These are phyloP conservation scores for Erpobdella octoculata DNA, from an alignment of 2,888 invertebrate species.

Conservation along the genomic window DNA sequence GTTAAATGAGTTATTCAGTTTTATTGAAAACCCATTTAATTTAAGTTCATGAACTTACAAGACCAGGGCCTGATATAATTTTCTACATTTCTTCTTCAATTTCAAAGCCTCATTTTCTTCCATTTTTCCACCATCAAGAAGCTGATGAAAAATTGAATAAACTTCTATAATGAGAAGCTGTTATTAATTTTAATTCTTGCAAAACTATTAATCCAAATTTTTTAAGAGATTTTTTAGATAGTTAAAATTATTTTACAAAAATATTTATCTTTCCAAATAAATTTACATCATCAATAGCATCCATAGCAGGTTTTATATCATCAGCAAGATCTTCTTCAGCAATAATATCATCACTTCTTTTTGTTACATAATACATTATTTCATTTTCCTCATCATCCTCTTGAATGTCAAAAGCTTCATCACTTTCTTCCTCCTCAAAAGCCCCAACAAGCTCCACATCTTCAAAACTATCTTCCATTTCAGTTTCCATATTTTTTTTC, in stretches of 20 bases:
- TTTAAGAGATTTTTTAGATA: background rate
- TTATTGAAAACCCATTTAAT: no score
- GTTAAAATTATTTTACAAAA: background rate
- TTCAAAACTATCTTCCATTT: background rate
- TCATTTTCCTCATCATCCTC: background rate
- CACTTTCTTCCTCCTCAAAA: background rate
- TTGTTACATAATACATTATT: no score
- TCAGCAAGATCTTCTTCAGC: background rate
- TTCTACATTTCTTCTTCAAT: conserved; percentile 51
- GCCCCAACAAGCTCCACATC: background rate
- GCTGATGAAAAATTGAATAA: background rate
- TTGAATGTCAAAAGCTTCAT: background rate
- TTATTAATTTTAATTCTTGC: background rate
- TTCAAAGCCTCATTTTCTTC: conserved; percentile 50
- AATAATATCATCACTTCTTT: background rate
- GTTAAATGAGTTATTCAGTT: no score
- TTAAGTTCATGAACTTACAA: conserved; percentile 38
- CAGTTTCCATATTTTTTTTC: no score
- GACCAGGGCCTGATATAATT: conserved; percentile 49
- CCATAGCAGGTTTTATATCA: background rate
- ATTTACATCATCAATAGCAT: background rate
- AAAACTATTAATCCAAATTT: background rate
- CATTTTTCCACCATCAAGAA: conserved; percentile 45
- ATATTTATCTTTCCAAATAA: no score
- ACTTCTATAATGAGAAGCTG: background rate